Evolutionary conservation across 2,113 vertebrate genomes (phyloP).

Genomic region (Bos javanicus): DNA sequence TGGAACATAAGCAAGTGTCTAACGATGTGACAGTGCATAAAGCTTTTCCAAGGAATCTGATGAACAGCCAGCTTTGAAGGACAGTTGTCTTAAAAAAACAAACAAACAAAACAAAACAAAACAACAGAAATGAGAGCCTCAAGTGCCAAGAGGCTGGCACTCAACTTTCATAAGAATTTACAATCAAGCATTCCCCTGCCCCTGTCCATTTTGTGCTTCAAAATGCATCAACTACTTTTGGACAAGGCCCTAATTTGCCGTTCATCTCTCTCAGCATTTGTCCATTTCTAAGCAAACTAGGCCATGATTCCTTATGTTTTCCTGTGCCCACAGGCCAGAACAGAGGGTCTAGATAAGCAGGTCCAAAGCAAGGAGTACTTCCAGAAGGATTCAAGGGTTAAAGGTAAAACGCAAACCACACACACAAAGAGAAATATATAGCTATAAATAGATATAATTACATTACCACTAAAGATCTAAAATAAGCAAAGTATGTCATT

Average conservation of each 20-base stretch:
- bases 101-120: background rate
- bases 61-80: background rate
- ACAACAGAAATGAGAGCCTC: background rate
- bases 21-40: background rate
- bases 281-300: conserved; percentile 4
- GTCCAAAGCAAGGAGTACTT: background rate
- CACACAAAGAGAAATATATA: background rate
- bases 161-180: background rate
- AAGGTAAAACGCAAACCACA: background rate
- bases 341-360: background rate
- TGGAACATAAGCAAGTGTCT: background rate
- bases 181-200: background rate
- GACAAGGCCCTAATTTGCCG: background rate
- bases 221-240: background rate
- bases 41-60: background rate
- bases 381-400: background rate
- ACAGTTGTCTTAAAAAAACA: background rate
- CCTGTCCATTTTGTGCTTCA: background rate
- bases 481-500: background rate
- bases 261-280: conserved; percentile 8
- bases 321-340: background rate
- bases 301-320: background rate
- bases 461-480: background rate
- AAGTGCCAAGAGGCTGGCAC: background rate
- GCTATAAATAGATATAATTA: background rate